A percentile compares a stretch with the other conserved stretches of the same genome.
phyloP scores from a whole-genome alignment of 2,113 vertebrate species.

The Semnornis frantzii region DNA sequence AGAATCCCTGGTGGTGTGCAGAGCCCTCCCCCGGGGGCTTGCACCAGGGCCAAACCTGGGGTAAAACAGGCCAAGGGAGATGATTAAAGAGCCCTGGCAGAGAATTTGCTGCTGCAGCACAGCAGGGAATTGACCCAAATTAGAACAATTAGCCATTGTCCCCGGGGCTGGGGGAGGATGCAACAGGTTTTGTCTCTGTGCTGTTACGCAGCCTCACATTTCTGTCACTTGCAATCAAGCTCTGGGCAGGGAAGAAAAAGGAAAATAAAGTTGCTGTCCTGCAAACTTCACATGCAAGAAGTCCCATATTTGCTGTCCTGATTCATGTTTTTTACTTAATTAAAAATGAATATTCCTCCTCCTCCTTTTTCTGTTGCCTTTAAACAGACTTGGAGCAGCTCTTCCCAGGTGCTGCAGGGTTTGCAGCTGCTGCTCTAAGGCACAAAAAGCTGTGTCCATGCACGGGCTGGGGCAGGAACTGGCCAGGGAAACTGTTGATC shows the following conservation, averaged over 20 bases:
- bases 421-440: not conserved
- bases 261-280: not conserved
- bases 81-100: not conserved
- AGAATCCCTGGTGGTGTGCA: not conserved
- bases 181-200: not conserved
- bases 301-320: not conserved
- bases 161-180: not conserved
- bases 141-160: slow-evolving; percentile 57
- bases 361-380: not conserved
- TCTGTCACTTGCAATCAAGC: not conserved
- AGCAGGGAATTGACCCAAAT: slow-evolving; percentile 31
- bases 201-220: not conserved
- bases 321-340: not conserved
- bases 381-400: not conserved
- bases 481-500: not conserved
- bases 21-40: not conserved
- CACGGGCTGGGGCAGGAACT: not conserved
- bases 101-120: slow-evolving; percentile 22
- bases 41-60: not conserved
- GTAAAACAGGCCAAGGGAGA: not conserved
- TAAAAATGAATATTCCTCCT: rapidly evolving
- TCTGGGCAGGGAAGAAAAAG: not conserved
- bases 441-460: not conserved
- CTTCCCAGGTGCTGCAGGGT: not conserved
- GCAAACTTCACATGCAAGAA: not conserved